Percentiles rank a stretch among this genome's conserved stretches.
Evolutionary conservation across 2,797 vertebrate genomes (phyloP).

Genomic region (Macropodus opercularis): DNA sequence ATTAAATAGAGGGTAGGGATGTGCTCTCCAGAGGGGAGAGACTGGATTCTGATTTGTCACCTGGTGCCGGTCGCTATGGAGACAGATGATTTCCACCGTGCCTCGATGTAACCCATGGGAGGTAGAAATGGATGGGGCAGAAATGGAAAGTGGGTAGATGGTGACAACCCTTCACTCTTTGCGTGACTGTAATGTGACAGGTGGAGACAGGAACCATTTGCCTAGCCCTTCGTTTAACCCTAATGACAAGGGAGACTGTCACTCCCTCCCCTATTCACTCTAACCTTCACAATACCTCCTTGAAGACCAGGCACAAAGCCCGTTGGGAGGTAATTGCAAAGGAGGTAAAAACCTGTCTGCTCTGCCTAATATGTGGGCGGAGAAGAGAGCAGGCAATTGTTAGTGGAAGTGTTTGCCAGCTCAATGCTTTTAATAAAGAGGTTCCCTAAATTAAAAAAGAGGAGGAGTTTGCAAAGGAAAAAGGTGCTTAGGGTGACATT

Average conservation of each 20-base stretch:
- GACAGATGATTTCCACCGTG: conserved; percentile 52
- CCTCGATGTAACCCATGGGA: conserved; percentile 56
- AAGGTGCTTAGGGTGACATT: conserved; percentile 10
- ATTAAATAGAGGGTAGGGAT: conserved; percentile 38
- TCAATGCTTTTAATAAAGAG: conserved; percentile 49
- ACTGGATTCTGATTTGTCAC: conserved; percentile 56
- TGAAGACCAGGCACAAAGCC: conserved; percentile 38
- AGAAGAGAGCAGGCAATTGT: conserved; percentile 34
- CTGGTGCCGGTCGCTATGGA: conserved; percentile 66
- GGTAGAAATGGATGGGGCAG: conserved; percentile 45
- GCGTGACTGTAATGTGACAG: conserved; percentile 59
- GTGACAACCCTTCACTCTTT: conserved; percentile 55
- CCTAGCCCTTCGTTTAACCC: conserved; percentile 51
- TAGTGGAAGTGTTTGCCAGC: conserved; percentile 29
- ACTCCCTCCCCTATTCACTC: conserved; percentile 27
- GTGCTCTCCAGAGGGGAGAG: conserved; percentile 23
- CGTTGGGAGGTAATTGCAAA: conserved; percentile 47
- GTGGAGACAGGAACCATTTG: conserved; percentile 51
- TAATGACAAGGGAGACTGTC: conserved; percentile 45
- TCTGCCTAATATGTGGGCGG: conserved; percentile 42
- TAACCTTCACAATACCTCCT: conserved; percentile 44
- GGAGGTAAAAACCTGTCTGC: conserved; percentile 36
- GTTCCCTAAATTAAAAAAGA: conserved; percentile 26
- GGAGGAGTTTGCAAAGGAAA: conserved; percentile 30
- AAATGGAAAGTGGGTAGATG: conserved; percentile 49